These are phyloP conservation scores for Bombycilla garrulus DNA, from an alignment of 2,113 vertebrate genomes.

Conservation along the genomic window DNA sequence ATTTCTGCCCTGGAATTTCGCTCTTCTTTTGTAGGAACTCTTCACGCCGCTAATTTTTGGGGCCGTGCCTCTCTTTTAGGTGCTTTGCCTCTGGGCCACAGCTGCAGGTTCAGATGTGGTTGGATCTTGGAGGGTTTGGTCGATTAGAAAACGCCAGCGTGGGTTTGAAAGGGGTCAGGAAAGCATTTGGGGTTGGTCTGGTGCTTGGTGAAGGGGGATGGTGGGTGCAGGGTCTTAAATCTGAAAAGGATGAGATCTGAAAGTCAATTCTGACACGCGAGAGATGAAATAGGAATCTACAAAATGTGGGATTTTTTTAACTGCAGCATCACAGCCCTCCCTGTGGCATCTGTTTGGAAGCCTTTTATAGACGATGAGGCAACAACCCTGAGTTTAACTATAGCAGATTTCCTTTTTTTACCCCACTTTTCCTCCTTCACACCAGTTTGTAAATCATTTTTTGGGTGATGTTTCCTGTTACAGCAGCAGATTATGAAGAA, in stretches of 20 bases:
- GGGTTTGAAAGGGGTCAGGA: neutral
- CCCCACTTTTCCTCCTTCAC: neutral
- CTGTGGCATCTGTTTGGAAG: neutral
- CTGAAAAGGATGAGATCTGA: neutral
- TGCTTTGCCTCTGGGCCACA: neutral
- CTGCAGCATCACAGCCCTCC: neutral
- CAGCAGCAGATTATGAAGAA: accelerated
- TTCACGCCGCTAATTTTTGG: neutral
- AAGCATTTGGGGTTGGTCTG: accelerated
- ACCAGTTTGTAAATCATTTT: neutral
- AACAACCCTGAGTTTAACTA: neutral
- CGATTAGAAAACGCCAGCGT: accelerated
- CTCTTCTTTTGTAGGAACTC: neutral
- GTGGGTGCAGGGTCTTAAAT: neutral
- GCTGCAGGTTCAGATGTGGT: neutral
- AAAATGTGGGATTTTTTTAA: neutral
- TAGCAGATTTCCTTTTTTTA: neutral
- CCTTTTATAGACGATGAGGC: neutral
- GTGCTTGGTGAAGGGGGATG: neutral
- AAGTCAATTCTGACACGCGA: neutral
- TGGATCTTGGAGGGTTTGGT: neutral
- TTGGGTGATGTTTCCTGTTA: neutral
- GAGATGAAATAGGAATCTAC: accelerated
- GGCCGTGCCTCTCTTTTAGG: neutral
- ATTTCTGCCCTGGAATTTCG: neutral